These are phyloP conservation scores for Pimpla rufipes DNA, from an alignment of 2,888 invertebrate species.

Conservation along the genomic window DNA sequence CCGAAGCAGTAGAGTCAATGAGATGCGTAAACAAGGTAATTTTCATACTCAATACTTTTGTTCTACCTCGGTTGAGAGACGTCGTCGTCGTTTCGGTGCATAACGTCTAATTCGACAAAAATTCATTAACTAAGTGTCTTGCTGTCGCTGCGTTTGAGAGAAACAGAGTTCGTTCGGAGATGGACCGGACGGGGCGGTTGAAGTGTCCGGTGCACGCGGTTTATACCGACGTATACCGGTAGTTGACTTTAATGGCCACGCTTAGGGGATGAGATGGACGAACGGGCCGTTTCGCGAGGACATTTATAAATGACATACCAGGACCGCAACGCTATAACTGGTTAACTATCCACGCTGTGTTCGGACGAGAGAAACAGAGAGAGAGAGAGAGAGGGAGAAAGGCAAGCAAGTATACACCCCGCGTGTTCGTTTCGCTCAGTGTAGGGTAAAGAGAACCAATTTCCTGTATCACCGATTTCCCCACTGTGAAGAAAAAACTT, in stretches of 20 bases:
- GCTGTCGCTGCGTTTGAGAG: conserved; percentile 12
- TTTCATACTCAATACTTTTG: too few relatives aligned
- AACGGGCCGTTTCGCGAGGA: conserved; percentile 84
- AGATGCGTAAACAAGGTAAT: too few relatives aligned
- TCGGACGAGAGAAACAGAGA: conserved; percentile 15
- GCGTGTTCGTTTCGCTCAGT: conserved; percentile 23
- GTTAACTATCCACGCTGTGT: conserved; percentile 65
- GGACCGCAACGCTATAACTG: conserved; percentile 80
- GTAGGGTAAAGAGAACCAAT: conserved; percentile 30
- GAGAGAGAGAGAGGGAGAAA: conserved; percentile 9
- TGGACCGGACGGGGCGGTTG: conserved; percentile 26
- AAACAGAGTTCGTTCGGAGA: conserved; percentile 11
- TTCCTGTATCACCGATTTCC: not conserved
- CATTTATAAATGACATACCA: conserved; percentile 84
- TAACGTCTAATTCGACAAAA: conserved; percentile 71
- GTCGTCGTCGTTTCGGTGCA: conserved; percentile 15
- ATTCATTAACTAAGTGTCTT: conserved; percentile 78
- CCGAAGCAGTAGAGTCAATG: too few relatives aligned
- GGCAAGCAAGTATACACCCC: not conserved
- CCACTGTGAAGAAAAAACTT: not conserved
- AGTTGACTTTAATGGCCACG: conserved; percentile 83
- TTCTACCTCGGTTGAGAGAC: too few relatives aligned
- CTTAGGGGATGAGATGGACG: conserved; percentile 84
- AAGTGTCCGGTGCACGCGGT: conserved; percentile 70
- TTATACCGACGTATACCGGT: conserved; percentile 74